These are phyloP conservation scores for Ciconia nigra DNA, from an alignment of 2,797 vertebrate species.

Conservation along the genomic window DNA sequence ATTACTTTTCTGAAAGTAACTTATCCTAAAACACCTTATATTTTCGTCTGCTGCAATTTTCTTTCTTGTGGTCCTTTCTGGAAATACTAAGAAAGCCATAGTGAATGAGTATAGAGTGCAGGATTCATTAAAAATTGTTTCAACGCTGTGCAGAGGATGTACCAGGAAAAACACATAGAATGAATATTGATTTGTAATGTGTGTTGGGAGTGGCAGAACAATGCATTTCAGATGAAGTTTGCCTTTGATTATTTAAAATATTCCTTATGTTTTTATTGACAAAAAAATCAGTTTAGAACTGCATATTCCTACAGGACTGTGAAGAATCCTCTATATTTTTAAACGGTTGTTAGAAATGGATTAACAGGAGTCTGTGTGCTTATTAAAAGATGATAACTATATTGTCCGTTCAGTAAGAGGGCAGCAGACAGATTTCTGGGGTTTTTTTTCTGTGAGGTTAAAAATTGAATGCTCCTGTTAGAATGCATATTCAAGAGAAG, in stretches of 20 bases:
- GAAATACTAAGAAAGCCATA: not conserved
- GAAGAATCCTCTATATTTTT: not conserved
- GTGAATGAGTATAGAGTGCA: not conserved
- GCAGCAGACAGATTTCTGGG: not conserved
- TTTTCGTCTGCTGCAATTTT: conserved; percentile 13
- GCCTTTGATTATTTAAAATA: not conserved
- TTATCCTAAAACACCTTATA: conserved; percentile 44
- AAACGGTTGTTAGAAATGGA: not conserved
- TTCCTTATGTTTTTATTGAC: not conserved
- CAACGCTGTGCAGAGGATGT: not conserved
- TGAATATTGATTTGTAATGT: not conserved
- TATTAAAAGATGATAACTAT: not conserved
- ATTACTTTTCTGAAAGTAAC: conserved; percentile 19
- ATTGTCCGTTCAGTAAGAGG: not conserved
- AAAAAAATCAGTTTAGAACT: not conserved
- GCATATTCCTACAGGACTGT: not conserved
- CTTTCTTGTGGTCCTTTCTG: not conserved
- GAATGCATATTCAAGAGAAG: not conserved
- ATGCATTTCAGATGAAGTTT: not conserved
- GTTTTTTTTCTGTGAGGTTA: not conserved
- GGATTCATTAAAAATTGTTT: conserved; percentile 22
- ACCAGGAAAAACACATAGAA: not conserved
- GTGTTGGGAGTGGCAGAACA: not conserved
- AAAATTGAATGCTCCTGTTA: not conserved
- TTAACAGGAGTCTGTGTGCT: not conserved